Evolutionary conservation across 2,888 invertebrate species (phyloP), one percentile per base, ranked within the genome.

Genomic region (Prosapia bicincta): DNA sequence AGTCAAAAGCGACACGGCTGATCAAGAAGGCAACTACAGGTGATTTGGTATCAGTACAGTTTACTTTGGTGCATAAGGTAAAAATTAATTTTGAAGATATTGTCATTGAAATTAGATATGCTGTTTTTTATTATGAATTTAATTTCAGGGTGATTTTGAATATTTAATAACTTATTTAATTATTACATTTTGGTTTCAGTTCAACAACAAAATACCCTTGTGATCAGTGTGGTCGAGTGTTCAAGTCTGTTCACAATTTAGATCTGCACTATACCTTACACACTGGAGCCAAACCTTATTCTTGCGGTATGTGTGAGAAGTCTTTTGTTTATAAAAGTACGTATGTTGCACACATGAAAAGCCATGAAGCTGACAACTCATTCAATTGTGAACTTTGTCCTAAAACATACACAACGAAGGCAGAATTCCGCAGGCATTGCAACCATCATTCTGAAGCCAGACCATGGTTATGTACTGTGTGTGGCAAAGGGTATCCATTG

Each of bases 401-500:
- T 26, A 32, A 69, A 15, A 70, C 25, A 13, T 66, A 32, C 28
- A 26, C 54, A 23, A 30, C 6, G 7, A 74, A 74, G 65, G 65
- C 54, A 2, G 74, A 74, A 30, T 38, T 75, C n/a, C 23, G 73
- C n/a, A 66, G 72, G 5, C 32, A 65, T 7, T 76, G 76, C 28
- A 28, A 71, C 26, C 78, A 78, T 28, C 68, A 72, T 66, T 75
- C 72, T 26, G 76, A 78, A 43, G 73, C 78, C 24, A 71, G 76
- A 2, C 78, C 78, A 23, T 78, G 87, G 80, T 84, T 86, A 70
- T 91, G 91, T 82, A 84, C 84, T 3, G 83, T 87, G 68, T 91
- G 91, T 80, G 84, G 86, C 0, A 90, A 89, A 81, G 85, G 85
- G 0, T 91, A 88, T 81, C 86, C 88, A 0, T 84, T 90, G 69